Evolutionary conservation across 2,888 invertebrate species (phyloP), one percentile per base, ranked within the genome.

Genomic region (Latrodectus elegans): DNA sequence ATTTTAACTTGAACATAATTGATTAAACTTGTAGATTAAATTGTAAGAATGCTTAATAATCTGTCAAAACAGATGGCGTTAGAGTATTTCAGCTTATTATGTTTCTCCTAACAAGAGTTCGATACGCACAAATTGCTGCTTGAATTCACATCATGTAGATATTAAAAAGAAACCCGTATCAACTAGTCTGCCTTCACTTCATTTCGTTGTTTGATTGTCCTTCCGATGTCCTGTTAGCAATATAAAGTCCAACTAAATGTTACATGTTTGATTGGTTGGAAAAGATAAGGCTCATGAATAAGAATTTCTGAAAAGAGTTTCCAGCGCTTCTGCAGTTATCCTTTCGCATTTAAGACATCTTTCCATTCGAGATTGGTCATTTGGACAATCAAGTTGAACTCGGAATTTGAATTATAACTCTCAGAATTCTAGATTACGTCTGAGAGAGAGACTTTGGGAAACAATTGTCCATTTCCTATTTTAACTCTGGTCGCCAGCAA

Each of bases 321-420:
- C 38, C 38, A 1, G 38, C 38, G 38, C 38, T 6, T 38, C 38
- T 38, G 38, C 38, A 38, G 38, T 4, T 38, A 49, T 14, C 17
- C 67, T 22, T 53, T 80, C 72, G 86, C 81, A 73, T 81, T 86
- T 86, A 86, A 86, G 81, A 86, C 67, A 12, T 65, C 71, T 15
- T 72, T 76, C 73, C 53, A 81, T 72, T 81, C 81, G 76, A 72
- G 85, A 85, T 86, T 86, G 86, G 86, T 86, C 86, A 86, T 76
- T 86, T 86, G 75, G 86, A 86, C 77, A 76, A 76, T 81, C 73
- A 38, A 73, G 55, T 17, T 60, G 68, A 73, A 26, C 60, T 70
- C 64, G 52, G 51, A 76, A 72, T 77, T 65, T 26, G 75, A 81
- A 67, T 77, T 65, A 76, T 81, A 80, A 70, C 22, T 80, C 65